Evolutionary conservation across 2,888 invertebrate species (phyloP), one percentile per base, ranked within the genome.

Genomic region (Tenthredo scrophulariae): DNA sequence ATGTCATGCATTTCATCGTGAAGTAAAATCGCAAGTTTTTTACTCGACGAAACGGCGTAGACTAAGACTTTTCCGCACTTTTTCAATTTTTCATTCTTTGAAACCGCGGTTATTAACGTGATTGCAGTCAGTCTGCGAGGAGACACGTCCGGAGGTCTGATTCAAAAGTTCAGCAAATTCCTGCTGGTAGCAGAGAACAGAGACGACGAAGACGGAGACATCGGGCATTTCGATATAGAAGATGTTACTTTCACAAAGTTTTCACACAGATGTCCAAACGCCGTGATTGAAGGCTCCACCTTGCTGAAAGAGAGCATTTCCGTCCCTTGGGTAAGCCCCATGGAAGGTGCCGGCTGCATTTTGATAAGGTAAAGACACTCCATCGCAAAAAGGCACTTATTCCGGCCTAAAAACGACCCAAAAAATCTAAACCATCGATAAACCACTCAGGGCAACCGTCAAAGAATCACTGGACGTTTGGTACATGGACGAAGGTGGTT

Each of bases 291-390:
- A 91, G 95, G 96, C 0, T 97, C 97, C 87, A 96, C 96, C 89
- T 94, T 96, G 84, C 96, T 96, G 10, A 98, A 98, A 93, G 96
- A 97, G 0, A 97, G 97, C 91, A 95, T 98, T 10, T 97, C 97
- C 91, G 97, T 98, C 87, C 96, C 97, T 95, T 99, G 99, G 98
- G 97, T 96, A 77, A 98, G 98, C 18, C 98, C 99, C 0, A 95
- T 96, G 18, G 94, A 96, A 10, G 97, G 97, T 4, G 96, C 97
- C 0, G 98, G 98, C 87, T 99, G 98, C 92, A 96, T 98, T 58
- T 95, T 97, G 43, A 96, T 99, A 91, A 97, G 97, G 96, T 97
- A 92, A 87, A 29, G 22, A 22, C 22, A 40, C 18, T 58, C 50
- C 10, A n/a, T 65, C 46, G 18, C 43, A n/a, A 40, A 70, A 33